Base-by-base conservation (phyloP, 2,888 invertebrate species). In the Pedicia rivosa region DNA sequence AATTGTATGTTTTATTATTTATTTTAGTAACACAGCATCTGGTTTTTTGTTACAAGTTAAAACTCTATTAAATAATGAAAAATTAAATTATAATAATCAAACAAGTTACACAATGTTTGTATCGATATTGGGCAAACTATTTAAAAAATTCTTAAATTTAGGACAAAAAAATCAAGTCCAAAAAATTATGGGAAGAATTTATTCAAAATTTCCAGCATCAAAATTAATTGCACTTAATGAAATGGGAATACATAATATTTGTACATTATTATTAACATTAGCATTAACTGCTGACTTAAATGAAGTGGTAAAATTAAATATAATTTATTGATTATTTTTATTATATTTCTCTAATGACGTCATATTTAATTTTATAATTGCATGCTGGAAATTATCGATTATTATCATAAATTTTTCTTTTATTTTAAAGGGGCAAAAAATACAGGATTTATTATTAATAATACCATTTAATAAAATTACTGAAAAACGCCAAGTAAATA, bases 181-280 rank as follows among this genome's bases (percentile, higher is more conserved):
- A 33, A 62, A 70, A 47, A 55, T 72, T 9, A 56, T 68, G 43
- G 69, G 72, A 1, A 59, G 72, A 37, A 64, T 73, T 40, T 70
- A 65, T 43, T 66, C 69, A 1, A 72, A 72, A 49, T 69, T 72
- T 40, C 65, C 68, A 10, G 53, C 62, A n/a, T 61, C 62, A 34
- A 72, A 71, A 52, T 56, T 72, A 35, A 49, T 62, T 37, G 62
- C 66, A 6, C 57, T 71, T 9, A 65, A 64, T 16, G 68, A 69
- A 46, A 57, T 56, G 17, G 72, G 72, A 2, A 56, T 72, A 22
- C 67, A 67, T 45, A 35, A 15, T 32, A 32, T 9, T 5, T n/a
- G 19, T 13, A 28, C 35, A 42, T 45, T 62, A 13, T 57, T 62
- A 39, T 44, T 62, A 1, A 50, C 54, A 7, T 42, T 62, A 35